These are phyloP conservation scores for Anguilla obscura DNA, from an alignment of 2,797 vertebrate species.

Conservation along the genomic window DNA sequence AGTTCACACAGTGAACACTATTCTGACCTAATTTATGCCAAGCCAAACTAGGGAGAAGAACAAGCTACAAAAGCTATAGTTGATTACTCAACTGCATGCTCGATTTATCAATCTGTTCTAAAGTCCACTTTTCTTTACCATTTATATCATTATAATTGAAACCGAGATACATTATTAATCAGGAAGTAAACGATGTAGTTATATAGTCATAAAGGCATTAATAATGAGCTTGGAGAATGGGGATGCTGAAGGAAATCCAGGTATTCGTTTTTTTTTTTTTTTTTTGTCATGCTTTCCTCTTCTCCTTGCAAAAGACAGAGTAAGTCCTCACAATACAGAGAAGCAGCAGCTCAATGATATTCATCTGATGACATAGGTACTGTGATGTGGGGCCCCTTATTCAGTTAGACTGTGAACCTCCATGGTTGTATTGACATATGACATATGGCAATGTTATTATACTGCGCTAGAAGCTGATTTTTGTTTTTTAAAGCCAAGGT, in stretches of 20 bases:
- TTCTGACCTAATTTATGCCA: too few relatives aligned
- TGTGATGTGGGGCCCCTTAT: neutral
- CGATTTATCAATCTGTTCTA: neutral
- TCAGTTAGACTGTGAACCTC: neutral
- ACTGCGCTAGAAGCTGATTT: neutral
- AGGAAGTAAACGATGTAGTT: neutral
- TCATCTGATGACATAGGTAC: neutral
- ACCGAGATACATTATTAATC: neutral
- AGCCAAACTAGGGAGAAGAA: too few relatives aligned
- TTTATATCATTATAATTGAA: neutral
- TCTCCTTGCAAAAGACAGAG: neutral
- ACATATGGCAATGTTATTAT: neutral
- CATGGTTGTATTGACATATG: neutral
- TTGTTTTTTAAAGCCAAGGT: neutral
- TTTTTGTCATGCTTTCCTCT: too few relatives aligned
- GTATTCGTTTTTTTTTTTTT: too few relatives aligned
- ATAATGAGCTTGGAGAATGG: neutral
- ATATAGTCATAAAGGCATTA: neutral
- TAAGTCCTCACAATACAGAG: neutral
- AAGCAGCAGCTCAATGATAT: neutral
- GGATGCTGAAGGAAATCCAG: neutral
- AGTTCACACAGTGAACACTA: too few relatives aligned
- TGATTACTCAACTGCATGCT: too few relatives aligned
- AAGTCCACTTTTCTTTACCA: neutral
- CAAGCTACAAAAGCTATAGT: too few relatives aligned